These are phyloP conservation scores for Drosophila ezoana DNA, from an alignment of 2,888 invertebrate genomes.

Conservation along the genomic window DNA sequence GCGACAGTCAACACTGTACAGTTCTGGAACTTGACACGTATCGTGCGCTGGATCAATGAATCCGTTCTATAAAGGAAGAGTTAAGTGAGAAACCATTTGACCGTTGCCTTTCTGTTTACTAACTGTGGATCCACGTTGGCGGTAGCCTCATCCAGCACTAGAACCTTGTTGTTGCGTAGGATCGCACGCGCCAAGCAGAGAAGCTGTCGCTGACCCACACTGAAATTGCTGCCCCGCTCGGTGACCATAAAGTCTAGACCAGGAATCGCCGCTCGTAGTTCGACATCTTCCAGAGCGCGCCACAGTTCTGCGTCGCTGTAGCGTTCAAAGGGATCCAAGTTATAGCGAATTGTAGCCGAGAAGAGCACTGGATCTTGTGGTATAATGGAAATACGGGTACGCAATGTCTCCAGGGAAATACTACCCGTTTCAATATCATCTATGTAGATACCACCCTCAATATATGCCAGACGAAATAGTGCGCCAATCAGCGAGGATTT, in stretches of 20 bases:
- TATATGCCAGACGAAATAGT: conserved; percentile 90
- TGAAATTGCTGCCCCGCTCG: conserved; percentile 87
- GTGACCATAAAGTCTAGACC: conserved; percentile 86
- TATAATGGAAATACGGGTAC: conserved; percentile 87
- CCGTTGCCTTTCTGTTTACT: conserved; percentile 34
- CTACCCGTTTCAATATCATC: conserved; percentile 88
- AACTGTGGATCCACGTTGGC: conserved; percentile 89
- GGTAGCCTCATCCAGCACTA: conserved; percentile 90
- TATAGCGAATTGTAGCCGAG: conserved; percentile 88
- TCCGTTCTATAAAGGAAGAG: conserved; percentile 87
- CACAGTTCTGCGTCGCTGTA: conserved; percentile 83
- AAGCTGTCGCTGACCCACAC: conserved; percentile 89
- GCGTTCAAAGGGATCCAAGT: conserved; percentile 87
- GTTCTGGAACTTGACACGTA: conserved; percentile 90
- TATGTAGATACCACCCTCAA: conserved; percentile 89
- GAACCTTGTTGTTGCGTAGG: conserved; percentile 87
- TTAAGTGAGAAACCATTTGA: too few species aligned
- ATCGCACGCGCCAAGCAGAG: conserved; percentile 89
- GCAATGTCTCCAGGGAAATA: conserved; percentile 86
- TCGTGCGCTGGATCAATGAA: conserved; percentile 93
- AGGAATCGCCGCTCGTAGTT: conserved; percentile 85
- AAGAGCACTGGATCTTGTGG: conserved; percentile 87
- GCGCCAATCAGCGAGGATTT: conserved; percentile 92
- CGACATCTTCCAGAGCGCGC: conserved; percentile 84
- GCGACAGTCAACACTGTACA: conserved; percentile 97